Base-by-base conservation (phyloP, 1,140 invertebrate species). In the Leptopilina boulardi region DNA sequence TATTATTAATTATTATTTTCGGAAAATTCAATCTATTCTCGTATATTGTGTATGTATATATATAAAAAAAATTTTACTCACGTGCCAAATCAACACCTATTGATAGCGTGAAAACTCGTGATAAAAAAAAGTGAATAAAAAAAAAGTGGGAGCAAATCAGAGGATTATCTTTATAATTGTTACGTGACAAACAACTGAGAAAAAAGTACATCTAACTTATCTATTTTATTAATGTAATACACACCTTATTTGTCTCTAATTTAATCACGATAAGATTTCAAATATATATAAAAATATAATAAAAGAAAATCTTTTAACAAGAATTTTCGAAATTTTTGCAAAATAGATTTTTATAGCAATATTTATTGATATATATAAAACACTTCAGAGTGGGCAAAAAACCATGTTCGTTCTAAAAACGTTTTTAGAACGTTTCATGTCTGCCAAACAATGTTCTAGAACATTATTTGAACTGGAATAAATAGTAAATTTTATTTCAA, bases 131-230 rank as follows among this genome's bases (percentile, higher is more conserved):
- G n/a, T n/a, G n/a, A n/a, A n/a, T n/a, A n/a, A n/a, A 66, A 73
- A 51, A 77, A 59, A 70, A 23, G 54, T 71, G 42, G 3, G 56
- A 71, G 47, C 56, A 15, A 47, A 30, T 66, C 70, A 21, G 13
- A 9, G 44, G 51, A 77, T 71, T 74, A 54, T 41, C 41, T 76
- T n/a, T 26, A 30, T 56, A 18, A 51, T 54, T 76, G 23, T 70
- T 71, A 8, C 9, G 34, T 9, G 34, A 38, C 42, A 70, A 44
- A 70, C 74, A 70, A 51, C 21, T 9, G 34, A 5, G 15, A 47
- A 6, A 51, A 51, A n/a, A 51, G n/a, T 18, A n/a, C n/a, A n/a
- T n/a, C n/a, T n/a, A 18, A n/a, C 18, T 51, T 51, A 51, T 51
- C 47, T 51, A 51, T 51, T 51, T 51, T 18, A n/a, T n/a, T 51